These are phyloP conservation scores for Brotula barbata DNA, from an alignment of 2,797 vertebrate genomes.

Conservation along the genomic window DNA sequence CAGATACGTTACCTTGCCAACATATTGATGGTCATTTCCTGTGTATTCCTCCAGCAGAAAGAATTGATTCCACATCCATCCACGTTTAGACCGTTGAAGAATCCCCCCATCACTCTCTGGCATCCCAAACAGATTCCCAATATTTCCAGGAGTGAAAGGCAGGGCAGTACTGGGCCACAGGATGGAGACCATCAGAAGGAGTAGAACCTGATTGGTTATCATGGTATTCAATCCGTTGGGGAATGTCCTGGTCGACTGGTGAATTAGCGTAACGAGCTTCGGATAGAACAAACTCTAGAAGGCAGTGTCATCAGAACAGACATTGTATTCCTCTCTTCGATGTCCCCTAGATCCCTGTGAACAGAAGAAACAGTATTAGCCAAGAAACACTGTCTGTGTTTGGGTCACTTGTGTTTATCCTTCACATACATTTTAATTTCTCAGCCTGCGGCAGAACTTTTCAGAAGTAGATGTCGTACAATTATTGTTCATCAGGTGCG, in stretches of 20 bases:
- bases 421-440: slow-evolving; percentile 1
- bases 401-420: neutral
- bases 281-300: slow-evolving; percentile 66
- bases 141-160: slow-evolving; percentile 78
- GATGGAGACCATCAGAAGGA: slow-evolving; percentile 72
- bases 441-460: neutral
- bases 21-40: slow-evolving; percentile 96
- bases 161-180: slow-evolving; percentile 69
- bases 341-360: slow-evolving; percentile 61
- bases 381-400: slow-evolving; percentile 3
- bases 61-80: slow-evolving; percentile 99
- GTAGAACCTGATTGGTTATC: slow-evolving; percentile 72
- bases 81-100: slow-evolving; percentile 91
- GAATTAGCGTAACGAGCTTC: slow-evolving; percentile 68
- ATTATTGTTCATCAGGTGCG: too few species aligned
- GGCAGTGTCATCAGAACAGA: slow-evolving; percentile 70
- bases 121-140: slow-evolving; percentile 71
- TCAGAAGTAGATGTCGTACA: too few species aligned
- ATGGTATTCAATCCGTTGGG: slow-evolving; percentile 78
- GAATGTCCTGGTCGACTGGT: slow-evolving; percentile 59
- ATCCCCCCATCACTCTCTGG: slow-evolving; percentile 79
- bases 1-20: slow-evolving; percentile 90
- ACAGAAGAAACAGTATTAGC: slow-evolving; percentile 54
- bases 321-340: slow-evolving; percentile 76
- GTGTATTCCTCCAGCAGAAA: slow-evolving; percentile 96